Percentiles rank a stretch among this genome's conserved stretches.
Conservation (phyloP, 2,797 vertebrate species). For the Sphenopsis melanotis region DNA sequence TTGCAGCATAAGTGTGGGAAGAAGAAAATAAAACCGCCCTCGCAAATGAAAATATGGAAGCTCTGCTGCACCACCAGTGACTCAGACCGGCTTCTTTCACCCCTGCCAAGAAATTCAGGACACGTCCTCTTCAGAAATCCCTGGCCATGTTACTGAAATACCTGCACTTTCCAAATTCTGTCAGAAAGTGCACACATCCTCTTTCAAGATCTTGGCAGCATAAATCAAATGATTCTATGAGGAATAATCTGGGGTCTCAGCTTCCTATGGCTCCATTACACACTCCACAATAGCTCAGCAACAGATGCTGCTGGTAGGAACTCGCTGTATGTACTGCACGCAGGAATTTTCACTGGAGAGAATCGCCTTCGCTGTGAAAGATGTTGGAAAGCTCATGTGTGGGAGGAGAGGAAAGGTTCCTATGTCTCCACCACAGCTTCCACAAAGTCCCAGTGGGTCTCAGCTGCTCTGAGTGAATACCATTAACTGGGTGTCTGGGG, state of each 20-base stretch:
- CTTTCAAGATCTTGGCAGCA: neutral
- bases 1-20: neutral
- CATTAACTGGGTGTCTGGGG: neutral
- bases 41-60: neutral
- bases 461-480: neutral
- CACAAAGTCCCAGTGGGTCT: neutral
- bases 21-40: neutral
- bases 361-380: neutral
- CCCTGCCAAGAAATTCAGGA: neutral
- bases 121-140: neutral
- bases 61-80: neutral
- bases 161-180: neutral
- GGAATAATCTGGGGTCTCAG: neutral
- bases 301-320: neutral
- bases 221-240: neutral
- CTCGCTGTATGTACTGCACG: accelerated
- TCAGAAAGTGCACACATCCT: neutral
- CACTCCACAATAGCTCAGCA: neutral
- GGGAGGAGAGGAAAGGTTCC: neutral
- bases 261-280: neutral
- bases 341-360: neutral
- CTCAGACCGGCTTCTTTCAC: neutral
- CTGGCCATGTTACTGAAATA: neutral
- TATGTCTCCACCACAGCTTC: neutral
- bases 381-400: neutral